A percentile compares a stretch with the other conserved stretches of the same genome.
Evolutionary conservation across 2,113 vertebrate species (phyloP).

Genomic region (Sminthopsis crassicaudata): DNA sequence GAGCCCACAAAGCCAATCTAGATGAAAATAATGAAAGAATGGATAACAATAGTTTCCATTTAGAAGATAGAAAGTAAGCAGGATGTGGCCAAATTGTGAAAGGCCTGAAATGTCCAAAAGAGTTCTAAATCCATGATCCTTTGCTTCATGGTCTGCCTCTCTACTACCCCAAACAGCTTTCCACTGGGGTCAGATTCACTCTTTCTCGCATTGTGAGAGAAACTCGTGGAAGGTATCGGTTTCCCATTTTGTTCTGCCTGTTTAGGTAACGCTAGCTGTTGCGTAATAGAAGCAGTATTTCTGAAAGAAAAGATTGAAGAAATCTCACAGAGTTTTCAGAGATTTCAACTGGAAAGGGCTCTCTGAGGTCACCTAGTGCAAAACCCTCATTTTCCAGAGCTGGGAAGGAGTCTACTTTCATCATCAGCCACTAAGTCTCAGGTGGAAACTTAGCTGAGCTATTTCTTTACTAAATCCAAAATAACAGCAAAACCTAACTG

Average conservation of each 20-base stretch:
- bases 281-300: not conserved
- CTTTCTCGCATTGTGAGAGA: not conserved
- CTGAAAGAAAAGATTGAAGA: not conserved
- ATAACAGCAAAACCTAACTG: not conserved
- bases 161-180: not conserved
- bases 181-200: not conserved
- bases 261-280: not conserved
- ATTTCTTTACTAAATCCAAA: not conserved
- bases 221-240: not conserved
- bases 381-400: not conserved
- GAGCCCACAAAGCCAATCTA: not conserved
- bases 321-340: not conserved
- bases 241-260: not conserved
- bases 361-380: not conserved
- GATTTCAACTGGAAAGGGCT: not conserved
- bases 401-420: not conserved
- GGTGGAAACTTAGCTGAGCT: not conserved
- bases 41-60: not conserved
- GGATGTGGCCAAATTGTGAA: too few relatives aligned
- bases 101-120: too few relatives aligned
- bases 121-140: too few relatives aligned
- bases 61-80: too few relatives aligned
- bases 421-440: not conserved
- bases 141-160: not conserved
- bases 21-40: not conserved